Base-by-base conservation (phyloP, 2,113 vertebrate genomes). In the Rutilus rutilus region DNA sequence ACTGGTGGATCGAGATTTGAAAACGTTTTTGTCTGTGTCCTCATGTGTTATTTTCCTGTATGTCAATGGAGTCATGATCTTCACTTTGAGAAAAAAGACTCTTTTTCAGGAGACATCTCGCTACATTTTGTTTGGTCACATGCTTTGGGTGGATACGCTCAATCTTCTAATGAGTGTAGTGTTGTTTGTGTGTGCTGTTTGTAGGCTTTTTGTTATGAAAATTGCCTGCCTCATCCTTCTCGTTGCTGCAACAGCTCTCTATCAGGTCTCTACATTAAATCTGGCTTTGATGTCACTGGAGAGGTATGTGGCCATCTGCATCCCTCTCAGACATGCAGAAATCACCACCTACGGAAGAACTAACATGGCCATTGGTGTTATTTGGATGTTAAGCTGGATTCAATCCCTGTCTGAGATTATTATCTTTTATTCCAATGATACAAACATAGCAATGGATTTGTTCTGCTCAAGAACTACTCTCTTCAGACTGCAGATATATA, bases 231-330 rank as follows among this genome's bases (percentile, higher is more conserved):
- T 90, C 5, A 0, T 86, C 17, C 1, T 89, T 45, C 42, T 30
- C 0, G 0, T 91, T 23, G 0, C 88, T 5, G 79, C 81, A 8
- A 5, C 11, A 12, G 3, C 85, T 45, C 39, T 85, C 39, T 14
- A 86, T 12, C 89, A 88, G 23, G 71, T 88, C 17, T 90, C 91
- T 1, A 91, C 90, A 21, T 33, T 94, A 17, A 93, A 88, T 78
- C 83, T 93, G 0, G 90, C 92, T 14, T 74, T 91, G 27, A 93
- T 94, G 93, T 92, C 90, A 52, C 47, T 94, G 50, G 91, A 94
- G 87, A 88, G 92, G 23, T 94, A 92, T 23, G 78, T 94, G 12
- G 91, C 93, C 23, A 85, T 94, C 62, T 92, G 92, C 64, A 91
- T 92, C n/a, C 92, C 93, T 0, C 89, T 93, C 47, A 91, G 89